Evolutionary conservation across 2,888 invertebrate genomes (phyloP).

Genomic region (Coleophora deauratella): DNA sequence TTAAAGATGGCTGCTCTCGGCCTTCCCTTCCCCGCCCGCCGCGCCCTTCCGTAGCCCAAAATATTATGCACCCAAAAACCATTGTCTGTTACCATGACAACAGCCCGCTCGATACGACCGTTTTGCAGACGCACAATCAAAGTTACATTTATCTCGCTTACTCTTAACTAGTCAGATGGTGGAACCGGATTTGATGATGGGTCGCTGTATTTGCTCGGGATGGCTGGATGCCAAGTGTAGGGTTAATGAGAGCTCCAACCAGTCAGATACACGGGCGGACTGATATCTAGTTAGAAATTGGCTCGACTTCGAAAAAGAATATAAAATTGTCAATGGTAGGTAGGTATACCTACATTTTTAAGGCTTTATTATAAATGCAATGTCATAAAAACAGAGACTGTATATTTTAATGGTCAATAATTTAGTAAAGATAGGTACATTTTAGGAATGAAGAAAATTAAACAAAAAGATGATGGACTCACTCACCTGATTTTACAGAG

Average conservation of each 20-base stretch:
- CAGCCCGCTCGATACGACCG: slow-evolving; percentile 63
- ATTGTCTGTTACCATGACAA: slow-evolving; percentile 73
- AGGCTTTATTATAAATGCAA: too few species aligned
- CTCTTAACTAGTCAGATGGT: slow-evolving; percentile 53
- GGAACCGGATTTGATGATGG: slow-evolving; percentile 49
- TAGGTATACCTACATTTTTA: background rate
- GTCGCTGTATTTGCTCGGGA: slow-evolving; percentile 47
- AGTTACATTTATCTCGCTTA: slow-evolving; percentile 61
- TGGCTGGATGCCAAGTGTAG: slow-evolving; percentile 65
- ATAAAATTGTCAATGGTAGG: too few species aligned
- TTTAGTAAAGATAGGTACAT: too few species aligned
- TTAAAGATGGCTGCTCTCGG: slow-evolving; percentile 67
- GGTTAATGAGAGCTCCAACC: slow-evolving; percentile 47
- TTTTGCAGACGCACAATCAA: slow-evolving; percentile 50
- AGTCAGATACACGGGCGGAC: slow-evolving; percentile 28
- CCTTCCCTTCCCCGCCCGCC: slow-evolving; percentile 42
- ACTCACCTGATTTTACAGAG: too few species aligned
- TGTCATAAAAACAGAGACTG: too few species aligned
- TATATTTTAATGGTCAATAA: too few species aligned
- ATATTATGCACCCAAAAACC: slow-evolving; percentile 75
- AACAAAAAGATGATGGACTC: too few species aligned
- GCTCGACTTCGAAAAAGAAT: slow-evolving; percentile 44
- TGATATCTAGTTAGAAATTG: slow-evolving; percentile 54
- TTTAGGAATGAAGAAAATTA: too few species aligned
- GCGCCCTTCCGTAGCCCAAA: slow-evolving; percentile 64